These are phyloP conservation scores for Epirrhoe alternata DNA, from an alignment of 2,888 invertebrate genomes.

Conservation along the genomic window DNA sequence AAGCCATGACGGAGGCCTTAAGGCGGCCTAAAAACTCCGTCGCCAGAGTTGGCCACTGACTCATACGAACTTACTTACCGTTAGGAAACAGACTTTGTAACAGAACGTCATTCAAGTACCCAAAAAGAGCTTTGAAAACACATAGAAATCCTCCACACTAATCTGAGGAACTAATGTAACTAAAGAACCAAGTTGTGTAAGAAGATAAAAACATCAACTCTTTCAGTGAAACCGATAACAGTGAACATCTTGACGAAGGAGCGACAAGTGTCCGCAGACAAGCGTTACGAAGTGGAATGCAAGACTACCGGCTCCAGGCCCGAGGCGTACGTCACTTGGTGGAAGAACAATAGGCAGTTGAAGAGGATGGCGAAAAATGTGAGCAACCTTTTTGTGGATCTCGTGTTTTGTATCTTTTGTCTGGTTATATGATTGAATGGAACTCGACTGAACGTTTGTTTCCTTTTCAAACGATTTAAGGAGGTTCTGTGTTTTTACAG, in stretches of 20 bases:
- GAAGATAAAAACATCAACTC: slow-evolving; percentile 23
- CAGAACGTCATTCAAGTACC: too few species aligned
- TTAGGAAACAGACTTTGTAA: too few species aligned
- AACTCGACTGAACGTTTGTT: too few species aligned
- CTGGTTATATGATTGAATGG: background rate
- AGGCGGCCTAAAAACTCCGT: too few species aligned
- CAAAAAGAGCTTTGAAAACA: too few species aligned
- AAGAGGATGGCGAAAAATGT: slow-evolving; percentile 93
- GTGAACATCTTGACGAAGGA: slow-evolving; percentile 94
- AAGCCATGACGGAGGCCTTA: too few species aligned
- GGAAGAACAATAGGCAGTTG: slow-evolving; percentile 93
- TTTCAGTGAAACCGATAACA: slow-evolving; percentile 92
- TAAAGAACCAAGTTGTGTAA: background rate
- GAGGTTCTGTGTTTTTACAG: too few species aligned
- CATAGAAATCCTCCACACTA: too few species aligned
- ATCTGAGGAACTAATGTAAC: too few species aligned
- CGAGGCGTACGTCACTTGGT: slow-evolving; percentile 94
- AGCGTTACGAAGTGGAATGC: slow-evolving; percentile 94
- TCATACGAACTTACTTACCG: too few species aligned
- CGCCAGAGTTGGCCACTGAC: too few species aligned
- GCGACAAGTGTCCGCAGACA: slow-evolving; percentile 92
- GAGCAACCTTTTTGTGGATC: background rate
- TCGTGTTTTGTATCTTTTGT: background rate
- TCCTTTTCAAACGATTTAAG: too few species aligned
- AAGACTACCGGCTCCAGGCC: slow-evolving; percentile 94